Conservation (phyloP, 2,797 vertebrate species). For the Anas bahamensis region DNA sequence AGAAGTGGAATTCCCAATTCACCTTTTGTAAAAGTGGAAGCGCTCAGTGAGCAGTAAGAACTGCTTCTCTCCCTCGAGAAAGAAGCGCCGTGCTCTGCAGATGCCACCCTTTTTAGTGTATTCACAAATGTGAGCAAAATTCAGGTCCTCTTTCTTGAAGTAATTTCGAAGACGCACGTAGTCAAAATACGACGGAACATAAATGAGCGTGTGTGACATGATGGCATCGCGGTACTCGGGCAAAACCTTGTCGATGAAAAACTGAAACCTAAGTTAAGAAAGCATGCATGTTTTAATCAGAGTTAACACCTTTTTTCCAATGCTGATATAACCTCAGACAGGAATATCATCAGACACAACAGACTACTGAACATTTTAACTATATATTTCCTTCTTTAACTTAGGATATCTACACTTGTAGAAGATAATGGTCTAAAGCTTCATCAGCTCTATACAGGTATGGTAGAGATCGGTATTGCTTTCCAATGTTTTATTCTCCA, state of each 20-base stretch:
- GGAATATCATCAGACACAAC: background rate
- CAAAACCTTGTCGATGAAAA: slow-evolving; percentile 90
- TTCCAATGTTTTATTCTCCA: background rate
- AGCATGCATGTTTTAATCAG: background rate
- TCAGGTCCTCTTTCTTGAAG: slow-evolving; percentile 93
- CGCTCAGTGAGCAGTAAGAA: slow-evolving; percentile 95
- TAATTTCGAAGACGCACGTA: slow-evolving; percentile 93
- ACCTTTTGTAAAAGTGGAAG: slow-evolving; percentile 99
- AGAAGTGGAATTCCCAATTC: slow-evolving; percentile 89
- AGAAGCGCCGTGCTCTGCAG: slow-evolving; percentile 89
- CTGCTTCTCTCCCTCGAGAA: slow-evolving; percentile 90
- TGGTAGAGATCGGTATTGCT: background rate
- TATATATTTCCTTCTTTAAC: background rate
- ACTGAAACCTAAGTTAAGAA: slow-evolving; percentile 86
- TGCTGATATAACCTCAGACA: background rate
- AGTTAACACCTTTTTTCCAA: background rate
- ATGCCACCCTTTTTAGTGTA: slow-evolving; percentile 87
- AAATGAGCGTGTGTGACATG: slow-evolving; percentile 96
- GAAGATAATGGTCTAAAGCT: background rate
- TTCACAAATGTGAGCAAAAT: slow-evolving; percentile 89
- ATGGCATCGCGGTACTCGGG: slow-evolving; percentile 94
- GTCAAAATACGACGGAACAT: slow-evolving; percentile 95
- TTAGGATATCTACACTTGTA: rapidly evolving
- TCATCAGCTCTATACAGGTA: background rate
- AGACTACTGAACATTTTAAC: background rate